Evolutionary conservation across 2,888 invertebrate species (phyloP).

Genomic region (Eucriotettix oculatus): DNA sequence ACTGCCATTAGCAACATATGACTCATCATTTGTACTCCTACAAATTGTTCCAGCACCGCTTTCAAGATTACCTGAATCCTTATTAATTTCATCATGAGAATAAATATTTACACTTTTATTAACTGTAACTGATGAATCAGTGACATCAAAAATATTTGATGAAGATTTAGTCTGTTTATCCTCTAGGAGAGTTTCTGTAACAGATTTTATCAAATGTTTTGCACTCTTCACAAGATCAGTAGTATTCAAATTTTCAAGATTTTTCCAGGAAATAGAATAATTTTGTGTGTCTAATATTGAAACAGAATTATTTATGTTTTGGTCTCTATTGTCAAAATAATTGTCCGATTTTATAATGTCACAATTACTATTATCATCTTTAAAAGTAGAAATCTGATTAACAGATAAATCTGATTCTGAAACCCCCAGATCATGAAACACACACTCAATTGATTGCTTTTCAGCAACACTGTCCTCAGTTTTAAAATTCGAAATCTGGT

Average conservation of each 20-base stretch:
- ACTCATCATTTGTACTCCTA: background rate
- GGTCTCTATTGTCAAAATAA: background rate
- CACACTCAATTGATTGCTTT: background rate
- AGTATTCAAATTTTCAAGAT: slow-evolving; percentile 16
- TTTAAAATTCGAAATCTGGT: background rate
- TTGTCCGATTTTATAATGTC: background rate
- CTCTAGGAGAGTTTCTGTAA: slow-evolving; percentile 25
- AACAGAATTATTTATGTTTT: background rate
- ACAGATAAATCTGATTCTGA: background rate
- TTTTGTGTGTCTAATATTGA: too few relatives aligned
- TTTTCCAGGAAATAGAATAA: slow-evolving; percentile 6
- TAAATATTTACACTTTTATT: background rate
- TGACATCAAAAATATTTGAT: background rate
- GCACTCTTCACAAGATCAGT: slow-evolving; percentile 26
- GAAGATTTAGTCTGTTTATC: background rate
- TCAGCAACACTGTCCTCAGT: background rate
- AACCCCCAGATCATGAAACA: background rate
- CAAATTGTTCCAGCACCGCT: background rate
- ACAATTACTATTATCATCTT: background rate
- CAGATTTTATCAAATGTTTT: slow-evolving; percentile 26
- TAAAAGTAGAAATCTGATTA: background rate
- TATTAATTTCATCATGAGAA: background rate
- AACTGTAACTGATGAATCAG: too few relatives aligned
- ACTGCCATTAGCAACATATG: background rate
- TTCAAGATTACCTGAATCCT: background rate